Evolutionary conservation across 1,140 invertebrate species (phyloP).

Genomic region (Drosophila kurseongensis): DNA sequence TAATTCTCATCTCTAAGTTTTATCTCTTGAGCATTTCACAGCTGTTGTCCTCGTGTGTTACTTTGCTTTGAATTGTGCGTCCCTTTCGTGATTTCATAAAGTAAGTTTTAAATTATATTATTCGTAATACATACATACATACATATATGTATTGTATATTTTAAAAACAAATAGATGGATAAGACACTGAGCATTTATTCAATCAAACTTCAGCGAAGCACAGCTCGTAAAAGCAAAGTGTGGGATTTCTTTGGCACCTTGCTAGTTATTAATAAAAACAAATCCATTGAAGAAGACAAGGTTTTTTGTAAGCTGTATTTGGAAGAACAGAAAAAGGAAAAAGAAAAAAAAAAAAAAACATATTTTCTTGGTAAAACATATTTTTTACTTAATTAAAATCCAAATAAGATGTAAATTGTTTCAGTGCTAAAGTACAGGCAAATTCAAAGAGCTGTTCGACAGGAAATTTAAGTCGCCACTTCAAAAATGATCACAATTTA

Average conservation of each 20-base stretch:
- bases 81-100: not conserved
- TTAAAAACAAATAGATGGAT: too few species aligned
- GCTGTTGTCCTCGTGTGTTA: not conserved
- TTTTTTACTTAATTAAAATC: not conserved
- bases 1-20: not conserved
- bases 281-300: constrained; percentile 4
- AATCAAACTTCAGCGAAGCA: too few species aligned
- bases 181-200: too few species aligned
- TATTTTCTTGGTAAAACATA: not conserved
- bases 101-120: not conserved
- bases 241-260: constrained; percentile 2
- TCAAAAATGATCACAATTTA: constrained; percentile 2
- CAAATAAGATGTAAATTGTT: constrained; percentile 5
- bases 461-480: constrained; percentile 1
- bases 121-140: too few species aligned
- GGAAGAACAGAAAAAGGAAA: constrained; percentile 3
- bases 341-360: not conserved
- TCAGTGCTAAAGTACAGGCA: constrained; percentile 5
- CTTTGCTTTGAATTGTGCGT: too few species aligned
- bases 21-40: constrained; percentile 2
- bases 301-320: constrained; percentile 4
- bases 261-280: constrained; percentile 4
- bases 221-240: constrained; percentile 3
- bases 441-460: constrained; percentile 7
- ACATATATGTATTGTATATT: too few species aligned